Evolutionary conservation across 1,140 invertebrate genomes (phyloP), one percentile per base, ranked within the genome.

Genomic region (Steinernema khuongi): DNA sequence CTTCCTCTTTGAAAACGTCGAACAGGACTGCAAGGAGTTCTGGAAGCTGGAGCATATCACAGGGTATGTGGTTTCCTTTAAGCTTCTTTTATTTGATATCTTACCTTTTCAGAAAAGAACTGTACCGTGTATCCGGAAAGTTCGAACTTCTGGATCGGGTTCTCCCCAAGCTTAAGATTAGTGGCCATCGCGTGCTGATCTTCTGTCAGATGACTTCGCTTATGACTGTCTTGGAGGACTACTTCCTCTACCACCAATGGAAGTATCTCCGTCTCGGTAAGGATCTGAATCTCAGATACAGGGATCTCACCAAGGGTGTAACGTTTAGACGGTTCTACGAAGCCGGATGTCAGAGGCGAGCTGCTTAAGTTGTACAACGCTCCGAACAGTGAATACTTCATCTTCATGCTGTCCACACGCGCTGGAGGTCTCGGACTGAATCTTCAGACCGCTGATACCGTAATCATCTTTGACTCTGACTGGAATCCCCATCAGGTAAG

Each of bases 201-300:
- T 99, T 99, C 88, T 98, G 96, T 1, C 97, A 84, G 77, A 84
- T 84, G 83, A 85, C 83, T 30, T 96, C 96, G 88, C 96, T 99
- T 94, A 90, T 99, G 85, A 96, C 99, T 86, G 92, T 99, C 75
- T 87, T 99, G 0, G 97, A 99, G 88, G 96, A 99, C 88, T 99
- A 97, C 86, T 88, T 97, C 32, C 96, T 99, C 85, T 93, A 93
- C 1, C 93, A 97, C 85, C 93, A 92, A 18, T 99, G 99, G 86
- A 96, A 97, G 85, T 99, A 98, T 85, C 96, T 99, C 85, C 89
- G 97, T 81, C 98, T 99, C 83, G 97, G n/a, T n/a, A n/a, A n/a
- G n/a, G n/a, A n/a, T n/a, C n/a, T n/a, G n/a, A n/a, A n/a, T n/a
- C n/a, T n/a, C n/a, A n/a, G n/a, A n/a, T n/a, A n/a, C n/a, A n/a